Percentiles rank a stretch among this genome's conserved stretches.
Conservation (phyloP, 1,140 invertebrate genomes). For the Orussus abietinus region DNA sequence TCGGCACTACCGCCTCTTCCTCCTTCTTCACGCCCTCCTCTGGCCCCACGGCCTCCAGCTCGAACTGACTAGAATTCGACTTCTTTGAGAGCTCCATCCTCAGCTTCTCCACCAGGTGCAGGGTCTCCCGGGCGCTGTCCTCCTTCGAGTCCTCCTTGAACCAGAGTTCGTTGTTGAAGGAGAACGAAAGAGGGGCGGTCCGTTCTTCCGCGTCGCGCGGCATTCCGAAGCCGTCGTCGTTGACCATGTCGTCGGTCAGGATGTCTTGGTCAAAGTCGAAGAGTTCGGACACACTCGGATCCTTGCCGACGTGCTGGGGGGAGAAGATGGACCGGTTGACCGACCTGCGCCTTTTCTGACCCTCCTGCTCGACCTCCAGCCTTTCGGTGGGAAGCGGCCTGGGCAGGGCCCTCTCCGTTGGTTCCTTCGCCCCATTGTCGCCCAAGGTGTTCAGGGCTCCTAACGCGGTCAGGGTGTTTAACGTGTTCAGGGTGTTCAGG, state of each 20-base stretch:
- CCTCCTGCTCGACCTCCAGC: slow-evolving; percentile 33
- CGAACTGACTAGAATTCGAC: slow-evolving; percentile 53
- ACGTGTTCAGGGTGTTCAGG: too few species aligned
- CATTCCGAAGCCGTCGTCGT: slow-evolving; percentile 62
- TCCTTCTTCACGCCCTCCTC: slow-evolving; percentile 35
- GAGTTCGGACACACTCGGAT: slow-evolving; percentile 56
- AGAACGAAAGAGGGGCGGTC: slow-evolving; percentile 59
- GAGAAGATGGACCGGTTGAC: slow-evolving; percentile 67
- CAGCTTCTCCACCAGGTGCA: slow-evolving; percentile 75
- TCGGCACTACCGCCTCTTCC: slow-evolving; percentile 22
- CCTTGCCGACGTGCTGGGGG: slow-evolving; percentile 62
- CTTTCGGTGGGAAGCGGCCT: too few species aligned
- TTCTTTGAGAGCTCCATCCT: slow-evolving; percentile 66
- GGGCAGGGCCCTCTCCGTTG: too few species aligned
- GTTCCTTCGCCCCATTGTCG: too few species aligned
- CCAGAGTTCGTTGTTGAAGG: slow-evolving; percentile 62
- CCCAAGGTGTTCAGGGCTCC: too few species aligned
- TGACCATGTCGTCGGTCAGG: slow-evolving; percentile 58
- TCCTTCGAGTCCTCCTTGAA: slow-evolving; percentile 78
- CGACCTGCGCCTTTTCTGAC: slow-evolving; percentile 39
- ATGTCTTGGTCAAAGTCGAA: slow-evolving; percentile 68
- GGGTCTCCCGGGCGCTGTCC: slow-evolving; percentile 69
- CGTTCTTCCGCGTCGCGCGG: slow-evolving; percentile 59
- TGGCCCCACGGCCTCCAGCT: slow-evolving; percentile 35
- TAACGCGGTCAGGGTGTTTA: too few species aligned